Conservation (phyloP, 1,140 invertebrate genomes). For the Temnothorax nylanderi region DNA sequence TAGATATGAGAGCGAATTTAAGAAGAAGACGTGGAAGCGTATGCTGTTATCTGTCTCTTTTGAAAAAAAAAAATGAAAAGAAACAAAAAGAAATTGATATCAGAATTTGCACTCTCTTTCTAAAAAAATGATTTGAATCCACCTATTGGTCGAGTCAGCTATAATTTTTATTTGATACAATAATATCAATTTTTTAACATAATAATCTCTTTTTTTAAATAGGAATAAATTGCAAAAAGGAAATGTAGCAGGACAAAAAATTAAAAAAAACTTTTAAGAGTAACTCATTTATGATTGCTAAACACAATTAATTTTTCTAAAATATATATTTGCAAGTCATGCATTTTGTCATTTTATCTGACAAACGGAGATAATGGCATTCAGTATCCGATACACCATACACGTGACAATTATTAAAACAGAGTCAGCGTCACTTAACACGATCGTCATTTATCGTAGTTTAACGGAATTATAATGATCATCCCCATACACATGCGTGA, state of each 20-base stretch:
- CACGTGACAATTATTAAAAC: constrained; percentile 73
- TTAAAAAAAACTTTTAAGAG: not conserved
- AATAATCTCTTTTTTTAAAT: not conserved
- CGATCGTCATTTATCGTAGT: constrained; percentile 71
- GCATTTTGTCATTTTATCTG: constrained; percentile 58
- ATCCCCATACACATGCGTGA: constrained; percentile 40
- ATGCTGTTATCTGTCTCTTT: not conserved
- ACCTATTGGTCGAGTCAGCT: not conserved
- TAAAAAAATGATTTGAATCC: not conserved
- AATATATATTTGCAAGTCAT: constrained; percentile 18
- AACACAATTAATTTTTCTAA: not conserved
- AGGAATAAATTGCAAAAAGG: not conserved
- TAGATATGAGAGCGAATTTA: not conserved
- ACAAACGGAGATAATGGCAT: constrained; percentile 32
- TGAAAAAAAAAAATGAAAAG: not conserved
- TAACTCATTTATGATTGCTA: not conserved
- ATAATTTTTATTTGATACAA: not conserved
- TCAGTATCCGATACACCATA: constrained; percentile 48
- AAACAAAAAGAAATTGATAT: not conserved
- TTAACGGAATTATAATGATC: constrained; percentile 74
- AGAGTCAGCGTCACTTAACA: constrained; percentile 73
- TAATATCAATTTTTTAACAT: not conserved
- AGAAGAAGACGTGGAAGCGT: not conserved
- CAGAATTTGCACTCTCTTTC: not conserved
- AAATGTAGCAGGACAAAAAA: too few species aligned